Evolutionary conservation across 2,888 invertebrate genomes (phyloP).

Genomic region (Aromia moschata): DNA sequence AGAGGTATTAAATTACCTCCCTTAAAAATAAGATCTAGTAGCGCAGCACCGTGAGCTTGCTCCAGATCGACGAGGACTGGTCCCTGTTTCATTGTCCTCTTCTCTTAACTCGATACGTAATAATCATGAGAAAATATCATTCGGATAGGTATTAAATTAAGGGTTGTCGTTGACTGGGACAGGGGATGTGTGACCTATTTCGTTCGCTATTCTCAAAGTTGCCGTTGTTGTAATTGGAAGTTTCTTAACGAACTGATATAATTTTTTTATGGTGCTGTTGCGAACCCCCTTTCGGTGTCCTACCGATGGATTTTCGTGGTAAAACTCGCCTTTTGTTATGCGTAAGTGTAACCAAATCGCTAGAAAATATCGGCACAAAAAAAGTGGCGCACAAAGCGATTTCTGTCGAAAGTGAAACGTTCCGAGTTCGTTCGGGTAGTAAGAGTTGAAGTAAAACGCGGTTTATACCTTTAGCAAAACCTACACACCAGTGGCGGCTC

Average conservation of each 20-base stretch:
- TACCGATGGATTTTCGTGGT: not conserved
- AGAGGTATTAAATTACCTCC: conserved; percentile 63
- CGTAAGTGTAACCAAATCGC: not conserved
- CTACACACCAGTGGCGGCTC: too few relatives aligned
- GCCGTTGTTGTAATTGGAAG: conserved; percentile 50
- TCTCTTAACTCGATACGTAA: conserved; percentile 27
- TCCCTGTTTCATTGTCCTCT: conserved; percentile 27
- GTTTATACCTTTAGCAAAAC: too few relatives aligned
- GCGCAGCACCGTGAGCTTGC: conserved; percentile 53
- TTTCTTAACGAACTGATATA: conserved; percentile 48
- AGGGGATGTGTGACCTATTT: conserved; percentile 57
- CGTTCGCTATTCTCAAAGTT: conserved; percentile 44
- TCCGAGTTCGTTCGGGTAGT: too few relatives aligned
- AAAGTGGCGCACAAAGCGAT: too few relatives aligned
- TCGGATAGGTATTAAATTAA: conserved; percentile 62
- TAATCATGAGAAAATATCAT: conserved; percentile 62
- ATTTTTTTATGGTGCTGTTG: conserved; percentile 27
- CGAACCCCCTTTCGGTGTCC: not conserved
- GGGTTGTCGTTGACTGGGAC: conserved; percentile 60
- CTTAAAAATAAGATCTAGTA: conserved; percentile 58
- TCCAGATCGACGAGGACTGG: conserved; percentile 21
- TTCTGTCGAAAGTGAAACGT: too few relatives aligned
- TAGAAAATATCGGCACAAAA: too few relatives aligned
- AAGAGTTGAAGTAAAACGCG: too few relatives aligned
- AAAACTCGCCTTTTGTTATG: not conserved